Evolutionary conservation across 2,888 invertebrate genomes (phyloP), one percentile per base, ranked within the genome.

Genomic region (Nomada hirtipes): DNA sequence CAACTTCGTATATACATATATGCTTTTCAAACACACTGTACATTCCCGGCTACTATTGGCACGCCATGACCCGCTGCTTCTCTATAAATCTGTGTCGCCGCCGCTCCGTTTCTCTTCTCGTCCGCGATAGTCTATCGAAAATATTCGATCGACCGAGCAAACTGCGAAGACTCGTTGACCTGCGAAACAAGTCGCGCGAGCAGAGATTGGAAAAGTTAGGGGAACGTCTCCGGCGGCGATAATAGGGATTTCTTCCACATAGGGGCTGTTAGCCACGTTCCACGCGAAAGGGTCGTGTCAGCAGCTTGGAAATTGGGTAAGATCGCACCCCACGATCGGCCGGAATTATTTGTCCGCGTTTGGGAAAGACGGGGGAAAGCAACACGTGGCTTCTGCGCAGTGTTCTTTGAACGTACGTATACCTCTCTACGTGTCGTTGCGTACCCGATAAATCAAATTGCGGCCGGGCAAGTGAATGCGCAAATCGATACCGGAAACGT

Each of bases 101-200:
- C 26, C 53, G 42, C 47, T 23, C 67, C 47, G 4, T n/a, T 29
- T 36, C 18, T 13, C 15, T 26, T 18, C 44, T n/a, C 9, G n/a
- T 13, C n/a, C 3, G n/a, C 52, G 72, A 81, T 70, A 44, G 76
- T 50, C 72, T 72, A 69, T 82, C 82, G 82, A 81, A 82, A 76
- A 76, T 69, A 76, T 76, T 76, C 76, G 82, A 72, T 81, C 82
- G 82, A 76, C 36, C 73, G 82, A 81, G 55, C 76, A 69, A 79
- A 80, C 82, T 80, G 81, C 72, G 69, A 73, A 70, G 76, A 81
- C 76, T 76, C 81, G 81, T 72, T 82, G 81, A 82, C 76, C 81
- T 60, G 76, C 76, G 82, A 82, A 82, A 82, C 74, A 82, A 79
- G 65, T 79, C 36, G 70, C 68, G 64, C 69, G 57, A 26, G 23